Percentiles rank a stretch among this genome's conserved stretches.
phyloP scores from a whole-genome alignment of 2,797 vertebrate species.

The Coilia nasus region DNA sequence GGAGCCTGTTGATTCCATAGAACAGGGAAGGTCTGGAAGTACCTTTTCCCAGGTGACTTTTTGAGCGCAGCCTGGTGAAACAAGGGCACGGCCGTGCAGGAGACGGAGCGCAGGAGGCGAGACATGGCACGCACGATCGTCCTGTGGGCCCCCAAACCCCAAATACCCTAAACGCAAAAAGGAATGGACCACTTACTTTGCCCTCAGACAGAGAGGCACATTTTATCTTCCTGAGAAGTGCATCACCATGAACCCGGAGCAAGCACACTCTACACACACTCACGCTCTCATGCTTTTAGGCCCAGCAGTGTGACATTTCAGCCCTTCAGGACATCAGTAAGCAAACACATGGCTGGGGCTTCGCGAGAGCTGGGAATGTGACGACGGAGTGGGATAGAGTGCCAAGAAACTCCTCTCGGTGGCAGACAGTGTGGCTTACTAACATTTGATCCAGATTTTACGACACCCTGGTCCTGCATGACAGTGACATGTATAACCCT shows the following conservation, averaged over 20 bases:
- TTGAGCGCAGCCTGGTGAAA: slow-evolving; percentile 61
- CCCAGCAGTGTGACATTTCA: slow-evolving; percentile 70
- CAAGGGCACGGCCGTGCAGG: slow-evolving; percentile 65
- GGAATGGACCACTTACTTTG: slow-evolving; percentile 33
- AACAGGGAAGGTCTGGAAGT: slow-evolving; percentile 73
- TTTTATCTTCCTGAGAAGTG: slow-evolving; percentile 23
- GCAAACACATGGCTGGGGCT: slow-evolving; percentile 46
- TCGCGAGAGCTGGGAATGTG: slow-evolving; percentile 74
- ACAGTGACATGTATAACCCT: background rate
- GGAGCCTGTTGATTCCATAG: slow-evolving; percentile 74
- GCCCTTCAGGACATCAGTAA: slow-evolving; percentile 55
- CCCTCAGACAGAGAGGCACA: slow-evolving; percentile 20
- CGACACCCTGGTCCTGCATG: background rate
- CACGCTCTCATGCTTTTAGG: slow-evolving; percentile 47
- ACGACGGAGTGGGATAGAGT: slow-evolving; percentile 56
- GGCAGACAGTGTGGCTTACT: slow-evolving; percentile 5
- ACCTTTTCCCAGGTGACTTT: slow-evolving; percentile 63
- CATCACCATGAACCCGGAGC: slow-evolving; percentile 18
- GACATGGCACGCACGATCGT: slow-evolving; percentile 69
- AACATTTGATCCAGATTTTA: slow-evolving; percentile 2
- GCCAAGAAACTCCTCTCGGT: slow-evolving; percentile 64
- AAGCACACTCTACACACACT: slow-evolving; percentile 32
- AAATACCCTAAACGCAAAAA: slow-evolving; percentile 13
- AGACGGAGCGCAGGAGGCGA: slow-evolving; percentile 71
- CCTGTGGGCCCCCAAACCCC: slow-evolving; percentile 33